phyloP scores from a whole-genome alignment of 2,888 invertebrate genomes.

The Spatulosminthurus flaviceps region DNA sequence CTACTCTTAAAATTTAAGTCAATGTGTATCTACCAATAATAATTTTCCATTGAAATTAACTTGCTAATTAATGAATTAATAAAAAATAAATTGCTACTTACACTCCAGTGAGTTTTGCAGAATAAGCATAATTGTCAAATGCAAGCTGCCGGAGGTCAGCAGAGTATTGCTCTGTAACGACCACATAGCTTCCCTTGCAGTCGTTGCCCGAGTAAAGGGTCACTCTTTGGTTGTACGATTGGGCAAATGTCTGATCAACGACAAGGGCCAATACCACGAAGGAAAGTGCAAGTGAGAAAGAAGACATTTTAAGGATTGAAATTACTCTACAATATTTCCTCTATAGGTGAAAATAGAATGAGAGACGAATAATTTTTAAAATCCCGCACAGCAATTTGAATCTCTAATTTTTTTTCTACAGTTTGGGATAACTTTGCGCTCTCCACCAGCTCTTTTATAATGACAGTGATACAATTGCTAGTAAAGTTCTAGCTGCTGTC shows the following conservation, averaged over 20 bases:
- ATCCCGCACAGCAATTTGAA: no score
- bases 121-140: conserved; percentile 42
- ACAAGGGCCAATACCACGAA: background rate
- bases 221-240: background rate
- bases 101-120: conserved; percentile 42
- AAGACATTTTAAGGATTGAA: conserved; percentile 6
- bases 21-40: background rate
- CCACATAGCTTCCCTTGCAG: background rate
- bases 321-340: background rate
- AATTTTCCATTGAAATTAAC: no score
- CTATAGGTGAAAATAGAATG: no score
- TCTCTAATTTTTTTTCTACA: no score
- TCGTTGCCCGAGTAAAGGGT: background rate
- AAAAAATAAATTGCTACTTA: conserved; percentile 44
- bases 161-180: conserved; percentile 13
- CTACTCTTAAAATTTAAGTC: background rate
- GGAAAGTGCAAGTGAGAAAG: background rate
- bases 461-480: background rate
- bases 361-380: no score
- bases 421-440: background rate
- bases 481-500: background rate
- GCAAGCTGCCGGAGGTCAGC: conserved; percentile 4
- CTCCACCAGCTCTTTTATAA: background rate
- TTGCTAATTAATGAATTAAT: no score
- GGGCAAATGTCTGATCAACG: background rate